These are phyloP conservation scores for Brachyhypopomus gauderio DNA, from an alignment of 2,113 vertebrate species.

Conservation along the genomic window DNA sequence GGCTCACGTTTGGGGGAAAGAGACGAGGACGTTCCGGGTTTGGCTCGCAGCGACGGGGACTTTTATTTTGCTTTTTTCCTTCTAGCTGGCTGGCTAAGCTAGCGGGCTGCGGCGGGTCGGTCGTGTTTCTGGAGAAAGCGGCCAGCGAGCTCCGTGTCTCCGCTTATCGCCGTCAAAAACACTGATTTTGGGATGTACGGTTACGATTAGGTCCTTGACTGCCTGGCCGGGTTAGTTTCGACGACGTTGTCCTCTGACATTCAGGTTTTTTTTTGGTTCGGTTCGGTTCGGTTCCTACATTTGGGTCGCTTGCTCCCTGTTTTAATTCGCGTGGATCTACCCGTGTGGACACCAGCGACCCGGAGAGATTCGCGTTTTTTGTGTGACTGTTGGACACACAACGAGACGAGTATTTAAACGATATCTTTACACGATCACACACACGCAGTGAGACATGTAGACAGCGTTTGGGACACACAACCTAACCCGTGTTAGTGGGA, in stretches of 20 bases:
- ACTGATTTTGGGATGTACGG: neutral
- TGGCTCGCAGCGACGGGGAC: neutral
- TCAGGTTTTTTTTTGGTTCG: neutral
- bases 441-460: neutral
- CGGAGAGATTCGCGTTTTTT: no score
- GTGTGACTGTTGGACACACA: no score
- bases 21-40: constrained; percentile 17
- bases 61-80: neutral
- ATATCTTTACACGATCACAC: no score
- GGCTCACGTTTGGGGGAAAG: neutral
- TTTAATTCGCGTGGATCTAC: neutral
- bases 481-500: no score
- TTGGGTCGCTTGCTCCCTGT: neutral
- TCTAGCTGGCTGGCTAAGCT: neutral
- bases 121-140: no score
- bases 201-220: neutral
- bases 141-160: neutral
- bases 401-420: neutral
- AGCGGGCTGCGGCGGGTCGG: no score
- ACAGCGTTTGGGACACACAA: neutral
- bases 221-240: neutral
- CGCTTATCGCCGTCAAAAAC: neutral
- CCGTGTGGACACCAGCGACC: neutral
- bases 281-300: neutral
- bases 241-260: neutral